Percentiles rank a stretch among this genome's conserved stretches.
phyloP scores from a whole-genome alignment of 2,113 vertebrate genomes.

The Saimiri boliviensis region DNA sequence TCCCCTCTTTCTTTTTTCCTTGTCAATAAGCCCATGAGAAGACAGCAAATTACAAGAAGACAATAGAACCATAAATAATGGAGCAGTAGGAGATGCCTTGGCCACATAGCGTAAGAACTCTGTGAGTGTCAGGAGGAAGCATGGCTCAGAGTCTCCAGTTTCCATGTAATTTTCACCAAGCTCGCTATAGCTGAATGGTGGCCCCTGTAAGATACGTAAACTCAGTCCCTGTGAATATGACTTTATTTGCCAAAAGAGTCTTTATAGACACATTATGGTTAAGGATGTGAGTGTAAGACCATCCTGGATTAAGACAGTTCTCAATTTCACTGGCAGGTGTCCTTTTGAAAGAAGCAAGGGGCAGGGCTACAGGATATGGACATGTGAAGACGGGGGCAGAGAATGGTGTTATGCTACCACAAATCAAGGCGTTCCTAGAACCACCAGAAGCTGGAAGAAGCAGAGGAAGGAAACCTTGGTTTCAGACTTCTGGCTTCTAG shows the following conservation, averaged over 20 bases:
- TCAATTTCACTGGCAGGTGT: background rate
- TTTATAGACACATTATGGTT: background rate
- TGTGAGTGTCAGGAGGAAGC: background rate
- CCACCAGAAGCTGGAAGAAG: background rate
- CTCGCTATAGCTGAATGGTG: background rate
- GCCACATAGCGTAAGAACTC: background rate
- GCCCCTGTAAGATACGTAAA: background rate
- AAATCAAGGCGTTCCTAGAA: background rate
- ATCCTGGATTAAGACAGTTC: background rate
- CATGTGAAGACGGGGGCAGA: background rate
- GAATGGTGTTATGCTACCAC: background rate
- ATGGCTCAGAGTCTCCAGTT: background rate
- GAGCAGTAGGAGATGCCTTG: background rate
- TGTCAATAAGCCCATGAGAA: background rate
- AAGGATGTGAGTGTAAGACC: background rate
- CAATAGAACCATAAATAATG: background rate
- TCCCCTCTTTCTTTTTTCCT: background rate
- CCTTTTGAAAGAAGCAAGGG: background rate
- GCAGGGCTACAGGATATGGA: no score
- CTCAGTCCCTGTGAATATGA: background rate
- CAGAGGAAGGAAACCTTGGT: background rate
- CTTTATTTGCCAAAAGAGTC: background rate
- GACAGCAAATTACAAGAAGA: background rate
- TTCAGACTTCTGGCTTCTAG: background rate
- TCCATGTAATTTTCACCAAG: background rate